These are phyloP conservation scores for Palythoa caribaeorum DNA, from an alignment of 92 coral and sea anemone species.

Conservation along the genomic window DNA sequence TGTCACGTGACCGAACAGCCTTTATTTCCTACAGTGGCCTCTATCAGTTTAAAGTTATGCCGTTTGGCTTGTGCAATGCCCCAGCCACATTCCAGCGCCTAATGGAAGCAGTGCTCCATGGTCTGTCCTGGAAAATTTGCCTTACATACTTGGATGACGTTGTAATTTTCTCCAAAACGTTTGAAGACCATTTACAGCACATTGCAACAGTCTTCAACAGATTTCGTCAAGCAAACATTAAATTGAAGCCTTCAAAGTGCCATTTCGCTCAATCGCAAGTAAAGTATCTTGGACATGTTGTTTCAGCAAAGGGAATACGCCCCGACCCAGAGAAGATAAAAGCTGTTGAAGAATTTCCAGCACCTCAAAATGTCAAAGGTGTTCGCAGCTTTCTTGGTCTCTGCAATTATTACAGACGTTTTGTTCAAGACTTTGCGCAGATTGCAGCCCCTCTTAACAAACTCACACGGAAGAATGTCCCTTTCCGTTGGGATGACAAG, in stretches of 20 bases:
- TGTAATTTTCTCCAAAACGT: slow-evolving; percentile 33
- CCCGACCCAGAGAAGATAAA: slow-evolving; percentile 21
- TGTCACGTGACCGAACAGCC: too few relatives aligned
- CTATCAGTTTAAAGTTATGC: background rate
- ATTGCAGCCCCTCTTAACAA: slow-evolving; percentile 20
- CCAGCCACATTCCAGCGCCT: background rate
- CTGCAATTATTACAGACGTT: slow-evolving; percentile 5
- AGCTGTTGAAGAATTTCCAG: slow-evolving; percentile 2
- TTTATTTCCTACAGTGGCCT: too few relatives aligned
- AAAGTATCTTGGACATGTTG: background rate
- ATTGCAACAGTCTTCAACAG: slow-evolving; percentile 19
- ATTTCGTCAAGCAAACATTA: slow-evolving; percentile 47
- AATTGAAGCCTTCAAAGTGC: slow-evolving; percentile 48
- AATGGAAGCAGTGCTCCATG: too few relatives aligned
- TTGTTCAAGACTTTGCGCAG: slow-evolving; percentile 19
- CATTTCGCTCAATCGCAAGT: slow-evolving; percentile 18
- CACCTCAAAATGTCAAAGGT: background rate
- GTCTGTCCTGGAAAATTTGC: too few relatives aligned
- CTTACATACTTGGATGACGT: background rate
- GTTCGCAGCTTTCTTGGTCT: slow-evolving; percentile 1
- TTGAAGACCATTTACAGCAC: slow-evolving; percentile 46
- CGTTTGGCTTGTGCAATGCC: too few relatives aligned
- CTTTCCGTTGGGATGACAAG: slow-evolving; percentile 5
- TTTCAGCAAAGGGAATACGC: background rate
- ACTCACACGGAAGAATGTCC: slow-evolving; percentile 4